A percentile compares a stretch with the other conserved stretches of the same genome.
These are phyloP conservation scores for Drosophila persimilis DNA, from an alignment of 1,140 invertebrate species.

Conservation along the genomic window DNA sequence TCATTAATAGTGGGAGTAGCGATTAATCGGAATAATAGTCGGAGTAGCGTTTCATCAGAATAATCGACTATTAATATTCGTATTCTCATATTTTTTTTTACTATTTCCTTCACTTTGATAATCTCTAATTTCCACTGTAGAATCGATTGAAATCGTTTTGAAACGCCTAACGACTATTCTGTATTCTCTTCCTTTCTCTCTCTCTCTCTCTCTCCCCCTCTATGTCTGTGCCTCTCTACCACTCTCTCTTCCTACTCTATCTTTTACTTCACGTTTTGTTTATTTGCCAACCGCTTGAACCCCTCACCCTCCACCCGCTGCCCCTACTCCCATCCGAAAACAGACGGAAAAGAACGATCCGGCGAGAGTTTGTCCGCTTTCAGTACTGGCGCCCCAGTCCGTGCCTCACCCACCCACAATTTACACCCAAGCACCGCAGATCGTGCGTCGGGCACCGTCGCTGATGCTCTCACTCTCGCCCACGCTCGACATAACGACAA, in stretches of 20 bases:
- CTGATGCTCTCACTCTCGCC: conserved; percentile 57
- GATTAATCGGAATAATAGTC: too few species aligned
- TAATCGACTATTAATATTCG: too few species aligned
- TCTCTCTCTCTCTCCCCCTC: conserved; percentile 23
- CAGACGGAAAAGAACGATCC: conserved; percentile 37
- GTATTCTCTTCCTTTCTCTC: conserved; percentile 34
- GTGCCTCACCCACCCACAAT: conserved; percentile 52
- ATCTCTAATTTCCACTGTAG: too few species aligned
- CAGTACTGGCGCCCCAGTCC: background rate
- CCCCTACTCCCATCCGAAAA: background rate
- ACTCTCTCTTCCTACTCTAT: conserved; percentile 23
- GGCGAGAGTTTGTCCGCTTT: conserved; percentile 1
- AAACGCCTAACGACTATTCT: conserved; percentile 13
- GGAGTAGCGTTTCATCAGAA: too few species aligned
- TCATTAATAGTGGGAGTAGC: too few species aligned
- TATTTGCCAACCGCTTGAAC: conserved; percentile 23
- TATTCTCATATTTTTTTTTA: too few species aligned
- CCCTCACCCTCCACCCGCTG: too few species aligned
- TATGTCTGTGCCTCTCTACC: conserved; percentile 9
- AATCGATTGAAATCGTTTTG: too few species aligned
- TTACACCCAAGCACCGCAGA: conserved; percentile 65
- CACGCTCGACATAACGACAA: conserved; percentile 36
- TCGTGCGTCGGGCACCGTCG: conserved; percentile 52
- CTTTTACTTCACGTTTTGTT: conserved; percentile 14
- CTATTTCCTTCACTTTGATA: too few species aligned